These are phyloP conservation scores for Iselma pallidipennis DNA, from an alignment of 2,888 invertebrate genomes.

Conservation along the genomic window DNA sequence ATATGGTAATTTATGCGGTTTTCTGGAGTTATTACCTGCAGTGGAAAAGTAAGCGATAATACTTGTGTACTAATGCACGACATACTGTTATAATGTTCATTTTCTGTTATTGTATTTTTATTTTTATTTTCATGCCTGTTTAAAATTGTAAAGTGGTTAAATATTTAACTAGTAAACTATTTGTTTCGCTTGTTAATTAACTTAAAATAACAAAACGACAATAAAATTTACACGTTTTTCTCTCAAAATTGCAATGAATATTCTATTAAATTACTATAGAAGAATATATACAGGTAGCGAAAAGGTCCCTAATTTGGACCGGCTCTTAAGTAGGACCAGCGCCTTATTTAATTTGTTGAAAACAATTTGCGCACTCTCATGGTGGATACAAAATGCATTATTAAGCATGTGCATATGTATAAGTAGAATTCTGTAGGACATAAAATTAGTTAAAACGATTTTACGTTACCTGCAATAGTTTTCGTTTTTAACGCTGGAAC, in stretches of 20 bases:
- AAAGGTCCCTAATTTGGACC: no score
- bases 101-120: neutral
- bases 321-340: no score
- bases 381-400: no score
- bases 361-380: no score
- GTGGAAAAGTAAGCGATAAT: neutral
- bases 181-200: neutral
- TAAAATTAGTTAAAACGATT: no score
- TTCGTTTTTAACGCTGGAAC: no score
- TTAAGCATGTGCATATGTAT: no score
- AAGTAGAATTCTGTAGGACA: no score
- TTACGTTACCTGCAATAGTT: no score
- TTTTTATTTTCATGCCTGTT: neutral
- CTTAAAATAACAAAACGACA: neutral
- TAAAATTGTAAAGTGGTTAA: neutral
- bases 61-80: neutral
- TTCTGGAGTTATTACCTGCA: neutral
- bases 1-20: neutral
- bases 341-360: no score
- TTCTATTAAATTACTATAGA: no score
- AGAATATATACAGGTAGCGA: no score
- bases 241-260: neutral
- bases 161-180: neutral
- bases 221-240: neutral
- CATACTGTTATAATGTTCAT: neutral